Conservation (phyloP, 2,797 vertebrate species). For the Syngnathus rostellatus region DNA sequence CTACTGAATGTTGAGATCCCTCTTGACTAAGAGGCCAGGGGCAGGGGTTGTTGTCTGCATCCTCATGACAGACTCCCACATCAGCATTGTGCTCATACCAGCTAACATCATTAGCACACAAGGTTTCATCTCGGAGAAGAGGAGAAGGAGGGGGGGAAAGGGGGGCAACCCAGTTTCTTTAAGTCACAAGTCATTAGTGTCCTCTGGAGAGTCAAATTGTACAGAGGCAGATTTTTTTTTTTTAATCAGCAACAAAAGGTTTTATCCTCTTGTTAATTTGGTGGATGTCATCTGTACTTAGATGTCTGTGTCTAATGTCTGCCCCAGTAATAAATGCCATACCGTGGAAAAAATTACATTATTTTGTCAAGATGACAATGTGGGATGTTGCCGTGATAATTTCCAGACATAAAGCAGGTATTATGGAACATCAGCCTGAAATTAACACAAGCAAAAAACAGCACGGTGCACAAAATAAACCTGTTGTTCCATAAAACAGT, state of each 20-base stretch:
- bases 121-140: slow-evolving; percentile 59
- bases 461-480: not conserved
- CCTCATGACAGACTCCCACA: slow-evolving; percentile 68
- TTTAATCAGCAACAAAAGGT: slow-evolving; percentile 63
- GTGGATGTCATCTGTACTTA: slow-evolving; percentile 67
- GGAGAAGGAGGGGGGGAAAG: slow-evolving; percentile 22
- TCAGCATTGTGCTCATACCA: slow-evolving; percentile 68
- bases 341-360: slow-evolving; percentile 57
- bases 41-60: slow-evolving; percentile 64
- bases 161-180: slow-evolving; percentile 61
- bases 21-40: slow-evolving; percentile 71
- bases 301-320: slow-evolving; percentile 66
- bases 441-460: slow-evolving; percentile 27
- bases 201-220: slow-evolving; percentile 66
- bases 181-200: slow-evolving; percentile 72
- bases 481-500: not conserved
- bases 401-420: slow-evolving; percentile 48
- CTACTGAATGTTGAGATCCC: slow-evolving; percentile 67
- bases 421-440: slow-evolving; percentile 37
- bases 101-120: slow-evolving; percentile 69
- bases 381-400: slow-evolving; percentile 48
- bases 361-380: slow-evolving; percentile 60
- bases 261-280: slow-evolving; percentile 69
- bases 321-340: slow-evolving; percentile 61
- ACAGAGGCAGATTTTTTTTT: slow-evolving; percentile 56